A percentile compares a stretch with the other conserved stretches of the same genome.
phyloP scores from a whole-genome alignment of 2,113 vertebrate genomes.

The Zapus hudsonius region DNA sequence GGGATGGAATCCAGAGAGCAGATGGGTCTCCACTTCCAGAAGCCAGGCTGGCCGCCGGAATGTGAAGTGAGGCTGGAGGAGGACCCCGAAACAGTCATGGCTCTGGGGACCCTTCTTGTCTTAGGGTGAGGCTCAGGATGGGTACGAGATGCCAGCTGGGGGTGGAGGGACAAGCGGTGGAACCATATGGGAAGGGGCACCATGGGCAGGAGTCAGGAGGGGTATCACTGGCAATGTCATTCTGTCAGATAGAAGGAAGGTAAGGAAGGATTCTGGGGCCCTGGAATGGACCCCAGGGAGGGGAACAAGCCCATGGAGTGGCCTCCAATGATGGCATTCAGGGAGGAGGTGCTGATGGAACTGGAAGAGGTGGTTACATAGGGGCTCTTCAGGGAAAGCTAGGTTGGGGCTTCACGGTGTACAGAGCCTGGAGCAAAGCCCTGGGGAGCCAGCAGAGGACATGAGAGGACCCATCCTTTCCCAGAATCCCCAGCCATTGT shows the following conservation, averaged over 20 bases:
- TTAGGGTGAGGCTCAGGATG: not conserved
- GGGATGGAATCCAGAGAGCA: not conserved
- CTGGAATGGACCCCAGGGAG: not conserved
- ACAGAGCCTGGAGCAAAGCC: not conserved
- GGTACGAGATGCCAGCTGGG: not conserved
- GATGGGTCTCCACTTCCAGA: not conserved
- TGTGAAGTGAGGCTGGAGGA: not conserved
- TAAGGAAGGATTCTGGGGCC: not conserved
- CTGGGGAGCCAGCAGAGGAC: not conserved
- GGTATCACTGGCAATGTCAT: not conserved
- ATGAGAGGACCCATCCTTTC: not conserved
- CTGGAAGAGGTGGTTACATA: not conserved
- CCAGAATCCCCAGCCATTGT: not conserved
- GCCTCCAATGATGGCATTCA: not conserved
- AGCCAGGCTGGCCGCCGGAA: not conserved
- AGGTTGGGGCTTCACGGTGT: not conserved
- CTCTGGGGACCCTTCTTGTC: not conserved
- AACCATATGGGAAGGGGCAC: not conserved
- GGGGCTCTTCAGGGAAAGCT: not conserved
- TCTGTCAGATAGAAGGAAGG: not conserved
- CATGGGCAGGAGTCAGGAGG: not conserved
- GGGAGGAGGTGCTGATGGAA: not conserved
- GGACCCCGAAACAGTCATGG: not conserved
- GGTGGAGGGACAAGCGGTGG: not conserved
- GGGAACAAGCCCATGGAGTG: not conserved